Evolutionary conservation across 1,140 invertebrate species (phyloP).

Genomic region (Orius insidiosus): DNA sequence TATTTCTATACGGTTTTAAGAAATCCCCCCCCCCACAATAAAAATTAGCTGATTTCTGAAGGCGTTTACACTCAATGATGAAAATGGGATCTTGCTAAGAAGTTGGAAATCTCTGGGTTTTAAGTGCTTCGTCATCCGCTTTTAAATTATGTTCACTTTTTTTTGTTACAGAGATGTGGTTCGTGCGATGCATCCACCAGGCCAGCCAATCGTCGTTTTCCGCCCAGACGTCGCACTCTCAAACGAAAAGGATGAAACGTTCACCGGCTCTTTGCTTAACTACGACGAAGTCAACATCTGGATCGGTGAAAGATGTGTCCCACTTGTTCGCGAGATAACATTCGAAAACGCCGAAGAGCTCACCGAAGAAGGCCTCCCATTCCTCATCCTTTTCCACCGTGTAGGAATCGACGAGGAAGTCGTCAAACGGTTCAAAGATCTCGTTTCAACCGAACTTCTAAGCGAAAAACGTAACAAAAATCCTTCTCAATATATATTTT

Average conservation of each 20-base stretch:
- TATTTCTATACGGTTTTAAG: too few relatives aligned
- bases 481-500: too few relatives aligned
- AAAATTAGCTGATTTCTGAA: too few relatives aligned
- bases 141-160: too few relatives aligned
- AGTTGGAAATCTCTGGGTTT: too few relatives aligned
- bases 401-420: conserved; percentile 64
- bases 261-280: conserved; percentile 44
- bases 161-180: conserved; percentile 32
- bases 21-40: too few relatives aligned
- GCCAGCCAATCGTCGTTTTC: conserved; percentile 60
- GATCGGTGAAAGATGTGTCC: conserved; percentile 73
- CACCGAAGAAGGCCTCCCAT: conserved; percentile 98
- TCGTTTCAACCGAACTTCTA: conserved; percentile 59
- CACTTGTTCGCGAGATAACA: conserved; percentile 80
- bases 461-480: conserved; percentile 90
- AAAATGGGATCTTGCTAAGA: too few relatives aligned
- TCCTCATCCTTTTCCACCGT: conserved; percentile 89
- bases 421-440: conserved; percentile 70
- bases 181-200: conserved; percentile 64
- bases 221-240: conserved; percentile 59
- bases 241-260: conserved; percentile 66
- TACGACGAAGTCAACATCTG: conserved; percentile 56
- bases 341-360: conserved; percentile 99
- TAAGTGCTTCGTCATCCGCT: too few relatives aligned
- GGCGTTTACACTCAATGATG: too few relatives aligned